Base-by-base conservation (phyloP, 2,797 vertebrate genomes). In the Bryconaethiops microstoma region DNA sequence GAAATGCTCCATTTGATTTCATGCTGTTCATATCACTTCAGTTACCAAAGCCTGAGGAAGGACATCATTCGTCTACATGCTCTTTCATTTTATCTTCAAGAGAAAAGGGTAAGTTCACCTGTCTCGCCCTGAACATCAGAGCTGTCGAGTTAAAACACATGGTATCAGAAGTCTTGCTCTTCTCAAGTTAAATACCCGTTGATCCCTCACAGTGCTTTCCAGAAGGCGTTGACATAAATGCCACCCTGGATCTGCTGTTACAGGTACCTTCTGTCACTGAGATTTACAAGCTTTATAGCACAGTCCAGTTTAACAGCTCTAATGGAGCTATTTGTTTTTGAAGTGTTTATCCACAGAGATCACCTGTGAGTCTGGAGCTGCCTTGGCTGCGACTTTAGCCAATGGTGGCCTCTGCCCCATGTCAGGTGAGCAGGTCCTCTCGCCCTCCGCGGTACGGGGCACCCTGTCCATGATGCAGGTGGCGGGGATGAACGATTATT, bases 391-490 rank as follows among this genome's bases (percentile, higher is more conserved):
- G 0, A 90, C 91, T 1, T 77, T 93, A 62, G 92, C 92, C 84
- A 93, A 93, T 3, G 92, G 92, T 0, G 92, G 92, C 48, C 85
- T 93, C 21, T 93, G 92, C 50, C 91, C 92, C 0, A 82, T 94
- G 87, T 92, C 93, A 76, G 88, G 90, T 75, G 93, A 94, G 83
- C 92, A 93, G 77, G 91, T 94, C 40, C 72, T 94, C 82, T 89
- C 91, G 0, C 87, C 91, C 0, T 68, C 52, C 5, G 87, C 92
- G 0, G 85, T 88, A 1, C 86, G 90, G 60, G 90, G 86, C 55
- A 84, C 82, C 79, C 84, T 94, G 76, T 92, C 92, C 10, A 80
- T 92, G 84, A 94, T 94, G 92, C 93, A 93, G 84, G 91, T 92
- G 77, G 91, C 92, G 0, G 92, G 92, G 63, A 91, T 93, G 92